Conservation (phyloP, 2,888 invertebrate species). For the Oscheius sp. region DNA sequence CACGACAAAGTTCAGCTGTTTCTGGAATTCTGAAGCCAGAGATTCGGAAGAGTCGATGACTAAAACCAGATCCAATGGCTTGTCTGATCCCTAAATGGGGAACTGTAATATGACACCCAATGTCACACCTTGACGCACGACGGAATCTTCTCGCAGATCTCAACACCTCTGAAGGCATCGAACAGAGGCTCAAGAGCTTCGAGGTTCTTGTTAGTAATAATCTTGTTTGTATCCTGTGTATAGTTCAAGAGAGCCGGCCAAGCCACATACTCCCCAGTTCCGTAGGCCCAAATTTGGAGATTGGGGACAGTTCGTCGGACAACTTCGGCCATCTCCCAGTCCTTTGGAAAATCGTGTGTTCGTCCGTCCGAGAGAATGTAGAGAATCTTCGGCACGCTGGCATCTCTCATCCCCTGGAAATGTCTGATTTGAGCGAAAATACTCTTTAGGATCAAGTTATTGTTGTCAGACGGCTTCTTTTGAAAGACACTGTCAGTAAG, state of each 20-base stretch:
- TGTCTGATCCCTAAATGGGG: conserved; percentile 66
- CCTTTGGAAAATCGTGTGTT: conserved; percentile 72
- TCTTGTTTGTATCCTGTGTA: conserved; percentile 58
- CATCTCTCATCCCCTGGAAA: conserved; percentile 65
- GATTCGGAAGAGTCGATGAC: conserved; percentile 71
- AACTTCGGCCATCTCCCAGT: conserved; percentile 63
- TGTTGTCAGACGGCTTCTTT: too few relatives aligned
- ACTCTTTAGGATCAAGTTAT: too few relatives aligned
- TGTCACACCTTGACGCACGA: conserved; percentile 43
- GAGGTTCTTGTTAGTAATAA: conserved; percentile 70
- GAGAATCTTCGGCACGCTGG: conserved; percentile 69
- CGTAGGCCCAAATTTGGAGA: conserved; percentile 71
- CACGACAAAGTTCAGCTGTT: conserved; percentile 63
- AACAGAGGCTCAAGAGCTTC: conserved; percentile 66
- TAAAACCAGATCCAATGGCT: conserved; percentile 69
- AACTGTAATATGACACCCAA: neutral
- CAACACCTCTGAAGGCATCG: conserved; percentile 65
- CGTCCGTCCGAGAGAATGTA: conserved; percentile 72
- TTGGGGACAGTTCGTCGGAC: conserved; percentile 62
- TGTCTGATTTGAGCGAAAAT: neutral
- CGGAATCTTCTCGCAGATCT: conserved; percentile 71
- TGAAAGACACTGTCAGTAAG: too few relatives aligned
- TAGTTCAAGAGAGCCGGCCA: conserved; percentile 69
- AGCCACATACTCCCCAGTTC: conserved; percentile 73
- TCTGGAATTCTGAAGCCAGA: conserved; percentile 65